Base-by-base conservation (phyloP, 2,113 vertebrate species). In the Acanthochromis polyacanthus region DNA sequence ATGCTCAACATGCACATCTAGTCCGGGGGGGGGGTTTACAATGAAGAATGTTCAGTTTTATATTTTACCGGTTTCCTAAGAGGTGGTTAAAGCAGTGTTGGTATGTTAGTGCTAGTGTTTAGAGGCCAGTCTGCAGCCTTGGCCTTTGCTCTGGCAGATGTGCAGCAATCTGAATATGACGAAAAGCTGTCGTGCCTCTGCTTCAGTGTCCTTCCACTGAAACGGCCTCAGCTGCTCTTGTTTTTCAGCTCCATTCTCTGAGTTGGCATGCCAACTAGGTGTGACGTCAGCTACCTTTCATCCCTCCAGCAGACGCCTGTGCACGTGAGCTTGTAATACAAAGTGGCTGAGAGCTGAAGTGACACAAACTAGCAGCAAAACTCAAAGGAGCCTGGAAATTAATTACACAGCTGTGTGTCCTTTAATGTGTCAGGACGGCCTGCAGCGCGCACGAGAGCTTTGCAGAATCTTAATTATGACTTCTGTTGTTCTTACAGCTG, bases 261-360 rank as follows among this genome's bases (percentile, higher is more conserved):
- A 78, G 84, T 89, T 88, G 88, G 82, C 87, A 91, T 91, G 85
- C 82, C 88, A 90, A 86, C 85, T 58, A 12, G 25, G 12, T 25
- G 25, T 89, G 90, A 91, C 80, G 81, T 91, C 86, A 88, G 30
- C 63, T 32, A 81, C 50, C 85, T 90, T 90, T 83, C 66, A 83
- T 79, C 82, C 19, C 75, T 59, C 65, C 77, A 52, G 61, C 68
- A 63, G 62, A 84, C 23, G 20, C 30, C 15, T 15, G 45, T 15
- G 45, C 65, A 67, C 22, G 14, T 74, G 60, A 68, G 71, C 65
- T 59, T 80, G 53, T 50, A 23, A 36, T 57, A 15, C 32, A 51
- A 82, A 51, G 38, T 66, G 70, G 10, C 7, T 40, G 19, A 80
- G n/a, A n/a, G 17, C 19, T 51, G 6, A 51, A 68, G 66, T 71